Percentiles rank a stretch among this genome's conserved stretches.
Evolutionary conservation across 2,888 invertebrate species (phyloP).

Genomic region (Apocheima hispidaria): DNA sequence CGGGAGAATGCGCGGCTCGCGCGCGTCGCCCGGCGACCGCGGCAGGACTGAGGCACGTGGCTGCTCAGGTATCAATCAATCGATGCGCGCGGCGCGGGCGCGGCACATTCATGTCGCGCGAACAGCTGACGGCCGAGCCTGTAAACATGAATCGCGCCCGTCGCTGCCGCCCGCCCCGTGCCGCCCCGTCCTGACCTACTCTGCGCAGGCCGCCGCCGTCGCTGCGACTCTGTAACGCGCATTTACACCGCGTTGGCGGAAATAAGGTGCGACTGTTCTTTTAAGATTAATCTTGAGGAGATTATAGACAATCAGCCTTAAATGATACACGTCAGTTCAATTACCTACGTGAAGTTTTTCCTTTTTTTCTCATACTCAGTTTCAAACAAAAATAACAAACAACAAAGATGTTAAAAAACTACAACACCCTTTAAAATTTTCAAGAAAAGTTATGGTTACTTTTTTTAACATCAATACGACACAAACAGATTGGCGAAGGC

Average conservation of each 20-base stretch:
- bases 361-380: no score
- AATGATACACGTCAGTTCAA: no score
- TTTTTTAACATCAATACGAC: no score
- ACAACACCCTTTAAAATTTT: no score
- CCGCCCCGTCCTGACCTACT: constrained; percentile 56
- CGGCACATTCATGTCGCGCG: constrained; percentile 80
- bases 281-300: constrained; percentile 2
- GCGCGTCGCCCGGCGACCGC: constrained; percentile 73
- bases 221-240: constrained; percentile 12
- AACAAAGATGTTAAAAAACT: no score
- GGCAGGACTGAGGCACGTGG: constrained; percentile 71
- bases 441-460: no score
- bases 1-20: constrained; percentile 52
- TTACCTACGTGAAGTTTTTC: no score
- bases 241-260: constrained; percentile 17
- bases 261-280: constrained; percentile 27
- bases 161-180: constrained; percentile 45
- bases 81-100: constrained; percentile 75
- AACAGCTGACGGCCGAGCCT: constrained; percentile 83
- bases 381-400: no score
- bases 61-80: constrained; percentile 80
- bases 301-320: no score
- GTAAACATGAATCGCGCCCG: constrained; percentile 82
- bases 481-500: no score
- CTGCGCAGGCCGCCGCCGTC: constrained; percentile 52